phyloP scores from a whole-genome alignment of 2,797 vertebrate species.

The Lycodopsis pacificus region DNA sequence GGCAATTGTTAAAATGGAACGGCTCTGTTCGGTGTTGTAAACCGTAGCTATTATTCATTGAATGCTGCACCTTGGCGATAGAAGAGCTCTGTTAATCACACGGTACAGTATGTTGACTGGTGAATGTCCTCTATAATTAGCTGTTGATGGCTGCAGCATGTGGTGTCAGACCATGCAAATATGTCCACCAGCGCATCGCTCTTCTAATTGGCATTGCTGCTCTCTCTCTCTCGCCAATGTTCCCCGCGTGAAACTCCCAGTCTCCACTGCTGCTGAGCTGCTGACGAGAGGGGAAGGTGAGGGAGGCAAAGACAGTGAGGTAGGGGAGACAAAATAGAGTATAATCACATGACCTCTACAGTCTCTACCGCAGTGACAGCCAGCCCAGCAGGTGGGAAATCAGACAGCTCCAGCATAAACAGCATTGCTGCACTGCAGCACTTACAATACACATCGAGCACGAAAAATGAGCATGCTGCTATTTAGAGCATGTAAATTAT shows the following conservation, averaged over 20 bases:
- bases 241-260: constrained; percentile 7
- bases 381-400: constrained; percentile 40
- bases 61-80: constrained; percentile 9
- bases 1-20: background rate
- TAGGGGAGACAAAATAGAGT: constrained; percentile 8
- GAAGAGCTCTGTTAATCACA: constrained; percentile 28
- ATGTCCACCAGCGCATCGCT: constrained; percentile 6
- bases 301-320: constrained; percentile 9
- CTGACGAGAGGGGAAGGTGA: constrained; percentile 14
- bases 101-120: constrained; percentile 22
- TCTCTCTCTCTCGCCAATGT: background rate
- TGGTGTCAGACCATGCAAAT: constrained; percentile 42
- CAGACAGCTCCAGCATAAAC: constrained; percentile 19
- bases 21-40: background rate
- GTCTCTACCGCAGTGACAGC: constrained; percentile 28
- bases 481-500: background rate
- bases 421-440: constrained; percentile 7
- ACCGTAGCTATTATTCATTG: background rate
- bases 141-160: constrained; percentile 31
- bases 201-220: constrained; percentile 37
- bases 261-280: constrained; percentile 4
- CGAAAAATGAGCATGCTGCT: background rate
- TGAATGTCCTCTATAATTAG: constrained; percentile 53
- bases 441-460: background rate
- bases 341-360: constrained; percentile 45